These are phyloP conservation scores for Sisyra nigra DNA, from an alignment of 2,888 invertebrate species.

Conservation along the genomic window DNA sequence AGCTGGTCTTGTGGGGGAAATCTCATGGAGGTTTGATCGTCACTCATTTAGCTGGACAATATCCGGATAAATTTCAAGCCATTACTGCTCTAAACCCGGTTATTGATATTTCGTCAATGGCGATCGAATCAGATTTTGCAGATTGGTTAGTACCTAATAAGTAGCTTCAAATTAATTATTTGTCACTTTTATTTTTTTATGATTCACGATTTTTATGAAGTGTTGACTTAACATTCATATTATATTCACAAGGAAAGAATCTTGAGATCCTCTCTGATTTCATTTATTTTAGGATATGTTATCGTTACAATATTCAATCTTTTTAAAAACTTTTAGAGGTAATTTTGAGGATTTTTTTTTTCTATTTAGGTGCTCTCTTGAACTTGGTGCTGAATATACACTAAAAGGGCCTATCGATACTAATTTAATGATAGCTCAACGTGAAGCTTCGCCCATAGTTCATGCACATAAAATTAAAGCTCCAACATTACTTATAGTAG, in stretches of 20 bases:
- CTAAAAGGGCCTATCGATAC: conserved; percentile 35
- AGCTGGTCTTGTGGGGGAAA: conserved; percentile 59
- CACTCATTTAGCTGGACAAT: conserved; percentile 67
- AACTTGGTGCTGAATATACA: conserved; percentile 38
- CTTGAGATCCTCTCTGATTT: too few relatives aligned
- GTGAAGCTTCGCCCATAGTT: conserved; percentile 50
- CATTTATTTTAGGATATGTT: too few relatives aligned
- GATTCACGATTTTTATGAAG: too few relatives aligned
- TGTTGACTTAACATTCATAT: too few relatives aligned
- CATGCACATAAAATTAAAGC: conserved; percentile 51
- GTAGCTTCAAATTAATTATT: too few relatives aligned
- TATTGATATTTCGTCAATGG: conserved; percentile 58
- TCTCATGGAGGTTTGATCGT: conserved; percentile 87
- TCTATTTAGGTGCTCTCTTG: conserved; percentile 53
- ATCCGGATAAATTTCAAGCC: conserved; percentile 56
- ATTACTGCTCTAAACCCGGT: conserved; percentile 73
- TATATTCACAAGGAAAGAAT: too few relatives aligned
- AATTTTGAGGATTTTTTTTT: too few relatives aligned
- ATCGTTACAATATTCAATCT: too few relatives aligned
- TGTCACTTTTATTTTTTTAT: too few relatives aligned
- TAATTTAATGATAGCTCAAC: conserved; percentile 41
- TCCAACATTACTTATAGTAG: conserved; percentile 66
- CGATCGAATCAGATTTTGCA: conserved; percentile 63
- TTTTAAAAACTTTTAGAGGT: too few relatives aligned
- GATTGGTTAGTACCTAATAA: conserved; percentile 80